phyloP scores from a whole-genome alignment of 2,113 vertebrate genomes.

The Galbula dea region DNA sequence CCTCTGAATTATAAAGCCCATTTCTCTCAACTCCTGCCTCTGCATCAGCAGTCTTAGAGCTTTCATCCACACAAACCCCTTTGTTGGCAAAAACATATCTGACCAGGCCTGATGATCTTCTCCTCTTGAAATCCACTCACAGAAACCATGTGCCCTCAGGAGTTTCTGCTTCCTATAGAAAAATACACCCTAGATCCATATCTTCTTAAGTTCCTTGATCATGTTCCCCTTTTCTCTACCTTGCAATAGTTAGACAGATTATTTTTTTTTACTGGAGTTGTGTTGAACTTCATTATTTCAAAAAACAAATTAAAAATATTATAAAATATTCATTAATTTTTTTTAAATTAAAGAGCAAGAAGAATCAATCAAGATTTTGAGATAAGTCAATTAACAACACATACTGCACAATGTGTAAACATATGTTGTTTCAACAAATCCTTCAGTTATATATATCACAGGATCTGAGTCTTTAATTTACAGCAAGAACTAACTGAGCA shows the following conservation, averaged over 20 bases:
- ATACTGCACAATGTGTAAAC: neutral
- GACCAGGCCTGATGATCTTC: neutral
- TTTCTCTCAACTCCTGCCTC: neutral
- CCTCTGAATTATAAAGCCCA: neutral
- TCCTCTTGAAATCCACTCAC: neutral
- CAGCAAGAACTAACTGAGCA: neutral
- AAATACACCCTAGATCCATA: neutral
- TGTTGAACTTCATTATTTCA: neutral
- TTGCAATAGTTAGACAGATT: neutral
- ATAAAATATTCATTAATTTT: neutral
- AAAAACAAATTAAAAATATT: neutral
- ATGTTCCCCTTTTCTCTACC: neutral
- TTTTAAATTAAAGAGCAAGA: neutral
- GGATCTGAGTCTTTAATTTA: neutral
- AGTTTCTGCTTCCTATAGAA: neutral
- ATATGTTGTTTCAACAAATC: neutral
- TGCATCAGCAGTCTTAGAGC: neutral
- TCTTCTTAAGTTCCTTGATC: neutral
- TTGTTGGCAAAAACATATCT: neutral
- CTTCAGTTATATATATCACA: neutral
- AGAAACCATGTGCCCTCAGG: neutral
- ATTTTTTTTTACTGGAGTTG: neutral
- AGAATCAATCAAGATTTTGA: neutral
- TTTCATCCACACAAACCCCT: neutral
- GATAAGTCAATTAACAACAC: neutral